Conservation (phyloP, 2,797 vertebrate species). For the Poecile montanus region DNA sequence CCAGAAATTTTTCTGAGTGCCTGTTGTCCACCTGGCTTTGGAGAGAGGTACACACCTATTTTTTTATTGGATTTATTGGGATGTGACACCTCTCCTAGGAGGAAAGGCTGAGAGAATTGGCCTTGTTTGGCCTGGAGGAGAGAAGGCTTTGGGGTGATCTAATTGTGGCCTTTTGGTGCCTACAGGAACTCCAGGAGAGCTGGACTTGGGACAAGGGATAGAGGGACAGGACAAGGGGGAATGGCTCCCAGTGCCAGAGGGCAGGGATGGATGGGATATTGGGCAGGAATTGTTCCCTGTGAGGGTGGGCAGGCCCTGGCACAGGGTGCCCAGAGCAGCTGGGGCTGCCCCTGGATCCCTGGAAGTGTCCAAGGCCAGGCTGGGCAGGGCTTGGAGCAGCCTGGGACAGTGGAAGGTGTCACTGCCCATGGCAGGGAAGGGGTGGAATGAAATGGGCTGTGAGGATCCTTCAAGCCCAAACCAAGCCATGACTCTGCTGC, state of each 20-base stretch:
- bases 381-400: neutral
- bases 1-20: neutral
- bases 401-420: neutral
- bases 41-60: neutral
- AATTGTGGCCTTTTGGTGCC: neutral
- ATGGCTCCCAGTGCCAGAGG: neutral
- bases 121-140: neutral
- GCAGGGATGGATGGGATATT: accelerated
- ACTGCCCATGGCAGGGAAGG: neutral
- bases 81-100: neutral
- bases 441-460: accelerated
- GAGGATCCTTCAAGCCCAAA: neutral
- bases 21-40: neutral
- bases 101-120: neutral
- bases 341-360: neutral
- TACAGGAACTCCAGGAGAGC: neutral
- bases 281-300: accelerated
- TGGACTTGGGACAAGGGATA: neutral
- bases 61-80: neutral
- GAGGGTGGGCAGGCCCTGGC: neutral
- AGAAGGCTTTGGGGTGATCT: neutral
- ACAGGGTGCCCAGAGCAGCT: neutral
- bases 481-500: neutral
- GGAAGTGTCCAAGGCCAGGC: accelerated
- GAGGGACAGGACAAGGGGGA: neutral